Base-by-base conservation (phyloP, 2,113 vertebrate species). In the Clarias magur region DNA sequence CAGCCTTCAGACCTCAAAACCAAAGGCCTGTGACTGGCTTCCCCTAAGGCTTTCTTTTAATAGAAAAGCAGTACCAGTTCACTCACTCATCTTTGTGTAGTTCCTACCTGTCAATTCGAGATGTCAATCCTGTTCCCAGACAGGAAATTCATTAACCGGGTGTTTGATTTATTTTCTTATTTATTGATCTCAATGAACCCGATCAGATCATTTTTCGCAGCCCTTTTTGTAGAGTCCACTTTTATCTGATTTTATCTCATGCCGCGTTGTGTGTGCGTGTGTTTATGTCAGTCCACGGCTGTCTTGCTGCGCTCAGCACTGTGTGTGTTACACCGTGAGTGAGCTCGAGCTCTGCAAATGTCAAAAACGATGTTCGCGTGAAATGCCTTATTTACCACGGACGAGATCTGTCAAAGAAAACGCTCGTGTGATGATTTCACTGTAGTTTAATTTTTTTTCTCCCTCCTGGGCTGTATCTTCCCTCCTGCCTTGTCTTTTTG, bases 321-420 rank as follows among this genome's bases (percentile, higher is more conserved):
- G 78, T 78, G 78, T 78, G 48, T 56, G 70, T 82, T 78, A 60
- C 12, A 68, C 25, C 19, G 12, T 27, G 78, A 62, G 27, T 78
- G 38, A 81, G 79, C 30, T 62, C 2, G 4, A 81, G 57, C 57
- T 84, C 65, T 80, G 65, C 60, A 88, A 88, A 88, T 88, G 87
- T 88, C 87, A 85, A 82, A 80, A 21, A 60, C 53, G 62, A 48
- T 59, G 30, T 85, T 88, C 6, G 75, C 57, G 76, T 79, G 72
- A 88, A 88, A 85, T 70, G 75, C 76, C 75, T 60, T 84, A 88
- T 88, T 88, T 85, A 85, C 38, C 79, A 63, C 67, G 65, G 83
- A 80, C 54, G 42, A 62, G 54, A 25, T 59, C 81, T 83, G 81
- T 83, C 86, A 82, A 15, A 59, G 84, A 34, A 53, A 19, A 13